phyloP scores from a whole-genome alignment of 2,113 vertebrate genomes.

The Enhydra lutris region DNA sequence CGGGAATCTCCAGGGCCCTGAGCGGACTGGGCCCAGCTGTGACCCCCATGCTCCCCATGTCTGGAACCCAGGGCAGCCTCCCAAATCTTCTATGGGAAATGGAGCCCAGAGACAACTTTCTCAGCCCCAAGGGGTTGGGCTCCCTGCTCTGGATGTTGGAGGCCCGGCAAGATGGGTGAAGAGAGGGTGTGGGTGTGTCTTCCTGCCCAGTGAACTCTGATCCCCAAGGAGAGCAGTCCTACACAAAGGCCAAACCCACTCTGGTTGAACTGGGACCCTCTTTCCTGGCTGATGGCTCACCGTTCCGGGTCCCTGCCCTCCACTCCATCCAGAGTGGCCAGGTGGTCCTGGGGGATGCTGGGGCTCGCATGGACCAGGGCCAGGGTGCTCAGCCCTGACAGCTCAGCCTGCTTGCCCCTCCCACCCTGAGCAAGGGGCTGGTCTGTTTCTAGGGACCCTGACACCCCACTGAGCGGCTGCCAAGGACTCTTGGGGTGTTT shows the following conservation, averaged over 20 bases:
- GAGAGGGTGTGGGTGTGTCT: not conserved
- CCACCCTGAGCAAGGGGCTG: not conserved
- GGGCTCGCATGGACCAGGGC: not conserved
- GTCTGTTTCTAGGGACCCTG: not conserved
- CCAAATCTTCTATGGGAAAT: not conserved
- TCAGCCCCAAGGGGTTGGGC: not conserved
- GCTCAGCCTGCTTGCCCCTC: not conserved
- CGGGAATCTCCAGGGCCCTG: not conserved
- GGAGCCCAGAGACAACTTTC: not conserved
- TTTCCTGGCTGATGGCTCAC: accelerated
- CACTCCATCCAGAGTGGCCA: no score
- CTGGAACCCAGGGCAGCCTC: not conserved
- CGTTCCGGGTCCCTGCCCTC: not conserved
- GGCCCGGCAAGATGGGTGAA: not conserved
- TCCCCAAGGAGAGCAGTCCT: no score
- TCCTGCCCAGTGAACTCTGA: not conserved
- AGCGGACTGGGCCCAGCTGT: not conserved
- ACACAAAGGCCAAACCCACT: not conserved
- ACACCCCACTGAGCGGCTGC: not conserved
- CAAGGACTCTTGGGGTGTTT: not conserved
- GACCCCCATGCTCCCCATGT: no score
- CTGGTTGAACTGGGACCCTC: not conserved
- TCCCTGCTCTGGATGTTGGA: not conserved
- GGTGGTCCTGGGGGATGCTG: not conserved
- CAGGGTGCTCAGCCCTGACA: not conserved